Conservation (phyloP, 2,888 invertebrate species). For the Tenthredo notha region DNA sequence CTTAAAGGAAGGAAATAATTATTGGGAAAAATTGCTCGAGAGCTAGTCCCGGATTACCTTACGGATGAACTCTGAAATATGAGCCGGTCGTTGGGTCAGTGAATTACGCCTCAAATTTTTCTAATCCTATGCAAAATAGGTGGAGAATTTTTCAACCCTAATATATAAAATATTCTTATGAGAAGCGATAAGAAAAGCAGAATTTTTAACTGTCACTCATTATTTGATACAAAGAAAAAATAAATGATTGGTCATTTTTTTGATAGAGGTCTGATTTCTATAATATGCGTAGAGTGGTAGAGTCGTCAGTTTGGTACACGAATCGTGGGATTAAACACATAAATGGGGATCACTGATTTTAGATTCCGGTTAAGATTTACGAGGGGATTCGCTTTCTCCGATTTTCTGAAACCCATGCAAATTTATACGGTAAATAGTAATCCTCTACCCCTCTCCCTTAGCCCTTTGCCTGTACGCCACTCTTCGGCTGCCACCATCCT, state of each 20-base stretch:
- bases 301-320: slow-evolving; percentile 32
- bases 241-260: not conserved
- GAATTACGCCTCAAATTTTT: not conserved
- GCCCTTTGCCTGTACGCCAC: slow-evolving; percentile 31
- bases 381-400: slow-evolving; percentile 60
- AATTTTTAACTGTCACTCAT: not conserved
- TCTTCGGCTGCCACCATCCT: slow-evolving; percentile 43
- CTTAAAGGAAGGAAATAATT: slow-evolving; percentile 49
- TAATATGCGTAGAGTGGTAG: not conserved
- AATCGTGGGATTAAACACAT: slow-evolving; percentile 64
- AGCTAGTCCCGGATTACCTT: not conserved
- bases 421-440: slow-evolving; percentile 72
- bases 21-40: slow-evolving; percentile 35
- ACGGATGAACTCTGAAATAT: slow-evolving; percentile 13
- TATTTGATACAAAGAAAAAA: not conserved
- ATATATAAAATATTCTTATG: not conserved
- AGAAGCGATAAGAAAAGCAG: not conserved
- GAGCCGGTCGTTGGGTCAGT: not conserved
- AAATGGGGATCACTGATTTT: slow-evolving; percentile 67
- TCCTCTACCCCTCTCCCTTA: slow-evolving; percentile 60
- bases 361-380: slow-evolving; percentile 68
- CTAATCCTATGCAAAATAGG: not conserved
- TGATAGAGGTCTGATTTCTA: not conserved
- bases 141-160: not conserved
- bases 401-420: slow-evolving; percentile 64